Percentiles rank a stretch among this genome's conserved stretches.
Conservation (phyloP, 1,140 invertebrate genomes). For the Ips typographus region DNA sequence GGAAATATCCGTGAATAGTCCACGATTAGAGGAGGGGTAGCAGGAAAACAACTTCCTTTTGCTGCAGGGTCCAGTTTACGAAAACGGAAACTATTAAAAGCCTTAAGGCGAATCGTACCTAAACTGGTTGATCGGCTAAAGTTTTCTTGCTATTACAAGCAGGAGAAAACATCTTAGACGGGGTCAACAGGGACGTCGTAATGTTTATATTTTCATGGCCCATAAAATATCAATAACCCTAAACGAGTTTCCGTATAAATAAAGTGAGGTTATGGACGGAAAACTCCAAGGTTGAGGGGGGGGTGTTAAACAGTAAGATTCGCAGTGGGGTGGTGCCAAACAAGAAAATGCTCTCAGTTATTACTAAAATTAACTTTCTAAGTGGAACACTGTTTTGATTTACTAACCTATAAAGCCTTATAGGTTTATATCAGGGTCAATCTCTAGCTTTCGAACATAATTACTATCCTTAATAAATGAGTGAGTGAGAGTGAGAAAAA, state of each 20-base stretch:
- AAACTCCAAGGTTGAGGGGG: conserved; percentile 12
- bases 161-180: background rate
- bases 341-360: conserved; percentile 21
- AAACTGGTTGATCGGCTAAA: background rate
- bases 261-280: conserved; percentile 11
- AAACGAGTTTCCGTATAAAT: background rate
- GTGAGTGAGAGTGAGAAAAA: too few relatives aligned
- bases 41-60: conserved; percentile 23
- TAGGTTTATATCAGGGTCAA: too few relatives aligned
- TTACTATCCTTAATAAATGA: too few relatives aligned
- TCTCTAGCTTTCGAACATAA: too few relatives aligned
- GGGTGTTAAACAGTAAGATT: conserved; percentile 27
- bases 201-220: background rate
- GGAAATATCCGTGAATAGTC: conserved; percentile 41
- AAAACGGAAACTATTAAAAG: conserved; percentile 47
- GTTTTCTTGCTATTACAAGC: background rate
- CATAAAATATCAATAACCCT: conserved; percentile 25
- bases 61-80: conserved; percentile 42
- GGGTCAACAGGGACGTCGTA: background rate
- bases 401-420: too few relatives aligned
- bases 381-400: background rate
- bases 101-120: conserved; percentile 30
- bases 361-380: conserved; percentile 16
- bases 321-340: conserved; percentile 10
- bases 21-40: conserved; percentile 41